A percentile compares a stretch with the other conserved stretches of the same genome.
phyloP scores from a whole-genome alignment of 2,888 invertebrate species.

The Andrena flavipes region DNA sequence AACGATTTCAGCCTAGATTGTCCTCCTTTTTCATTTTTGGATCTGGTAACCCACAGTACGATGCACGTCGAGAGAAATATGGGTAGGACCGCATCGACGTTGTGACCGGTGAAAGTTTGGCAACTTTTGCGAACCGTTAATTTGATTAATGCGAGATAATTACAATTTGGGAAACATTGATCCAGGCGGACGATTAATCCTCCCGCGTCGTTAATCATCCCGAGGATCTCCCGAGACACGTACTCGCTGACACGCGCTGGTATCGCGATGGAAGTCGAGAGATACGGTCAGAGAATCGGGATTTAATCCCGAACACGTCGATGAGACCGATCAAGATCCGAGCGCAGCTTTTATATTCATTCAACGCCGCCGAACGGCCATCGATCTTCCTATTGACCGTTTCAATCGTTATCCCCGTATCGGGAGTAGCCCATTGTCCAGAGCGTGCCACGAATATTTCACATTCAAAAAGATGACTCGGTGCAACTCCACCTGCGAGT shows the following conservation, averaged over 20 bases:
- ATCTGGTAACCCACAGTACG: not conserved
- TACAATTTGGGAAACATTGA: not conserved
- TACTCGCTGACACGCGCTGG: conserved; percentile 29
- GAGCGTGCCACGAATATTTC: conserved; percentile 29
- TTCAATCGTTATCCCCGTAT: conserved; percentile 46
- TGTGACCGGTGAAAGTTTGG: not conserved
- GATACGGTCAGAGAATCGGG: conserved; percentile 11
- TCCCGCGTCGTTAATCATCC: conserved; percentile 34
- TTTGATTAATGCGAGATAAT: conserved; percentile 1
- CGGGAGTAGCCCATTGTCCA: conserved; percentile 33
- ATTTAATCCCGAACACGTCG: conserved; percentile 48
- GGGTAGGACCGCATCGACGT: not conserved
- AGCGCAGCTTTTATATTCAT: conserved; percentile 48
- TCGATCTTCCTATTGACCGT: conserved; percentile 57
- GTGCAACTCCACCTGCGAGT: not conserved
- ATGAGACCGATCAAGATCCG: conserved; percentile 43
- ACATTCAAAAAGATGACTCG: conserved; percentile 18
- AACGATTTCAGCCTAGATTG: not conserved
- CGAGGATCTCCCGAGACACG: conserved; percentile 6
- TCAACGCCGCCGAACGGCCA: conserved; percentile 38
- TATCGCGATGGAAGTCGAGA: conserved; percentile 25
- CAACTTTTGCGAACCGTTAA: not conserved
- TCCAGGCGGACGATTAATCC: conserved; percentile 6
- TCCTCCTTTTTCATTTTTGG: too few relatives aligned
- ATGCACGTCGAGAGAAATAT: not conserved